These are phyloP conservation scores for Climacteris rufus DNA, from an alignment of 2,113 vertebrate genomes.

Conservation along the genomic window DNA sequence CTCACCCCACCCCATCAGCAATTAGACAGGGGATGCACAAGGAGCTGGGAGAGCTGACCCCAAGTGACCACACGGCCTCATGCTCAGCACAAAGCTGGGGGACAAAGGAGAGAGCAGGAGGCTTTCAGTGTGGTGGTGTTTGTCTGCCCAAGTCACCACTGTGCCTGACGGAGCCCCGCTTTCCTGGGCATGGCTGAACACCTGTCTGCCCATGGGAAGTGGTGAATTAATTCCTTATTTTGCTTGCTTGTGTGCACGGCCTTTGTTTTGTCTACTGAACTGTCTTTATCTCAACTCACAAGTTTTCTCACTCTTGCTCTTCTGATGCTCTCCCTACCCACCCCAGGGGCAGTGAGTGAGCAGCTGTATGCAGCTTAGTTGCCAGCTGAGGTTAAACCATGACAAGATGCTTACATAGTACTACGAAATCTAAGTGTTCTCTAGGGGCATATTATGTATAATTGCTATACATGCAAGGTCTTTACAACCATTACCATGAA, in stretches of 20 bases:
- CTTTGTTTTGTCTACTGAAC: neutral
- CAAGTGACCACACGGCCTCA: neutral
- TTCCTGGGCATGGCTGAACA: neutral
- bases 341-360: neutral
- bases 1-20: too few species aligned
- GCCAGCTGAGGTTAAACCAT: neutral
- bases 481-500: neutral
- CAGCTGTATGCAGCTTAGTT: neutral
- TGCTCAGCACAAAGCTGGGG: neutral
- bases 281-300: neutral
- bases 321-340: neutral
- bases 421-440: neutral
- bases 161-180: neutral
- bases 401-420: neutral
- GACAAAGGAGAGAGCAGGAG: neutral
- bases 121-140: neutral
- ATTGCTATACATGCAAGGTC: neutral
- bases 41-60: neutral
- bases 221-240: neutral
- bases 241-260: neutral
- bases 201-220: neutral
- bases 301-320: neutral
- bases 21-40: neutral
- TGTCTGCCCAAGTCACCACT: neutral
- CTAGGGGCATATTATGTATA: slow-evolving; percentile 9